Percentiles rank a stretch among this genome's conserved stretches.
Evolutionary conservation across 2,888 invertebrate genomes (phyloP).

Genomic region (Nemoura dubitans): DNA sequence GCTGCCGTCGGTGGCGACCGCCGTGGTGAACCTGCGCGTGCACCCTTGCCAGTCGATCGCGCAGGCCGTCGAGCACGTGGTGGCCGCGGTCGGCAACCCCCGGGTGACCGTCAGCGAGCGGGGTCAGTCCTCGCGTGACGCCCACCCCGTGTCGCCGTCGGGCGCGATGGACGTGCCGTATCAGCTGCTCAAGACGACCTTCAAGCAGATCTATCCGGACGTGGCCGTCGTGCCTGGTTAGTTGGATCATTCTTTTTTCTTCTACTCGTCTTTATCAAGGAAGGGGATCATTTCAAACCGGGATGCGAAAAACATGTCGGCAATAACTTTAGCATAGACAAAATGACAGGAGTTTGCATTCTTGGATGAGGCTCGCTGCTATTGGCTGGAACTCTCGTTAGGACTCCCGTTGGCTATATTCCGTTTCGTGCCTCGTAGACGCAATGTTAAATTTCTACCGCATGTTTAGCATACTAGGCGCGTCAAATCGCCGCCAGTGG

Average conservation of each 20-base stretch:
- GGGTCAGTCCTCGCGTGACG: constrained; percentile 52
- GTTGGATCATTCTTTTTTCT: not conserved
- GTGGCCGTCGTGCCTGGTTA: constrained; percentile 60
- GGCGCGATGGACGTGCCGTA: constrained; percentile 59
- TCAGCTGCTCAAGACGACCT: constrained; percentile 59
- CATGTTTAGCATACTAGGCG: too few relatives aligned
- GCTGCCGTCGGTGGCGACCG: constrained; percentile 59
- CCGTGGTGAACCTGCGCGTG: constrained; percentile 62
- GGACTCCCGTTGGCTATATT: too few relatives aligned
- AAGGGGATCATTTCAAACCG: too few relatives aligned
- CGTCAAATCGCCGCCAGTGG: too few relatives aligned
- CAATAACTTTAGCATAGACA: too few relatives aligned
- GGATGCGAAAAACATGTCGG: too few relatives aligned
- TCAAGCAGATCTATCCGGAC: constrained; percentile 59
- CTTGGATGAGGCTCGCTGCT: too few relatives aligned
- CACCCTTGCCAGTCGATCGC: constrained; percentile 61
- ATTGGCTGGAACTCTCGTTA: too few relatives aligned
- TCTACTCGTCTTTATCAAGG: too few relatives aligned
- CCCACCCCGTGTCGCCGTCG: constrained; percentile 60
- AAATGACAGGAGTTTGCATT: too few relatives aligned
- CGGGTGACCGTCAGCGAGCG: constrained; percentile 56
- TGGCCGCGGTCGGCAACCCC: constrained; percentile 55
- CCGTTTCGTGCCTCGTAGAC: too few relatives aligned
- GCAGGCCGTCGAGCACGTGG: constrained; percentile 57
- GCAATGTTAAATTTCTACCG: too few relatives aligned